Conservation (phyloP, 1,140 invertebrate genomes). For the Diachasmimorpha longicaudata region DNA sequence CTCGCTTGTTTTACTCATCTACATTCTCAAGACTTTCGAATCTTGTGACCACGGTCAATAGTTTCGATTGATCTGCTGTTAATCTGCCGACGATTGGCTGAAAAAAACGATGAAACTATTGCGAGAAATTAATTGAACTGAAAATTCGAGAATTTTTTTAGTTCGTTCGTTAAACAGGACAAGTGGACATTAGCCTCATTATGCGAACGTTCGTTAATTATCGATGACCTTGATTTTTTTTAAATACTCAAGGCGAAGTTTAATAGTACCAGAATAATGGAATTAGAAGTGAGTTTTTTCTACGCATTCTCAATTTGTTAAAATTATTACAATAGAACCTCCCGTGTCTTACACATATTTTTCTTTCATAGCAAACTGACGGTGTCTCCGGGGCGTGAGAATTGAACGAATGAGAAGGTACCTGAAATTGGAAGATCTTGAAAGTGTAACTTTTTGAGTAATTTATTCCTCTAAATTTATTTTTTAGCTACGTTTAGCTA, state of each 20-base stretch:
- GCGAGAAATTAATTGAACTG: background rate
- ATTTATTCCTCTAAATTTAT: no score
- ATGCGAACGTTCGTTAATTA: background rate
- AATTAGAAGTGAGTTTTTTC: no score
- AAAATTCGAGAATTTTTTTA: background rate
- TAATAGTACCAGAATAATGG: no score
- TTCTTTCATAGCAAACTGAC: no score
- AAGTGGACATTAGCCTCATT: background rate
- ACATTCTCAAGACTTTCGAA: constrained; percentile 43
- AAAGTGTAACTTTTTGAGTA: no score
- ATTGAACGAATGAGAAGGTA: no score
- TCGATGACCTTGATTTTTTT: background rate
- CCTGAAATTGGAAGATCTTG: no score
- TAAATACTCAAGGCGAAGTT: background rate
- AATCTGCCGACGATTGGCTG: background rate
- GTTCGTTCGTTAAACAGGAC: background rate
- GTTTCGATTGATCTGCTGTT: background rate
- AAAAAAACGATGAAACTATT: background rate
- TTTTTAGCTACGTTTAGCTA: no score
- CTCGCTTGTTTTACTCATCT: constrained; percentile 18
- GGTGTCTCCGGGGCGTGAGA: no score
- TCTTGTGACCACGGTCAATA: constrained; percentile 49
- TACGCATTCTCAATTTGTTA: no score
- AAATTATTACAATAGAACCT: no score
- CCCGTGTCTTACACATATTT: no score